Conservation (phyloP, 2,113 vertebrate species). For the Peromyscus maniculatus region DNA sequence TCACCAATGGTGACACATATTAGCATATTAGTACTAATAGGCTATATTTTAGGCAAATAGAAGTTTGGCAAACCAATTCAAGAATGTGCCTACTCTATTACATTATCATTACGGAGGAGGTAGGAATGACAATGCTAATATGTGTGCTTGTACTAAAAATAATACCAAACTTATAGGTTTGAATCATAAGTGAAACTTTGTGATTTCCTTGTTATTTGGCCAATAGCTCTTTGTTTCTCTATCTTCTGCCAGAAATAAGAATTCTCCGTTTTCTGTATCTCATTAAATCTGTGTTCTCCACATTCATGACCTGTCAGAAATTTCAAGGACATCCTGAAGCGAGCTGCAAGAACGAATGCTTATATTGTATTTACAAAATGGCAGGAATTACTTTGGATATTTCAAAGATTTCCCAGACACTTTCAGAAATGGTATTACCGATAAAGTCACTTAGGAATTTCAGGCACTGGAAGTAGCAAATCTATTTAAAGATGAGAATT, state of each 20-base stretch:
- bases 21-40: no score
- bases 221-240: not conserved
- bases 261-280: not conserved
- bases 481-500: slow-evolving; percentile 11
- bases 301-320: slow-evolving; percentile 1
- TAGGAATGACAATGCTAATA: not conserved
- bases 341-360: not conserved
- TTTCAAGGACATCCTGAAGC: slow-evolving; percentile 12
- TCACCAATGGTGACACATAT: not conserved
- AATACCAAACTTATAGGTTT: not conserved
- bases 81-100: no score
- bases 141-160: not conserved
- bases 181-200: not conserved
- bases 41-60: no score
- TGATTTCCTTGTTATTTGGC: not conserved
- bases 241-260: not conserved
- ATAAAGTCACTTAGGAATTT: slow-evolving; percentile 15
- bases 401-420: slow-evolving; percentile 11
- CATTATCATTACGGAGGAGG: no score
- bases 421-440: not conserved
- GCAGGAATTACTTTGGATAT: slow-evolving; percentile 8
- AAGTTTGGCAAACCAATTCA: no score
- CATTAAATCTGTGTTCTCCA: slow-evolving; percentile 32
- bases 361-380: slow-evolving; percentile 8
- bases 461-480: not conserved